phyloP scores from a whole-genome alignment of 53 echinoderm and acorn worm genomes.

The Paracentrotus lividus region DNA sequence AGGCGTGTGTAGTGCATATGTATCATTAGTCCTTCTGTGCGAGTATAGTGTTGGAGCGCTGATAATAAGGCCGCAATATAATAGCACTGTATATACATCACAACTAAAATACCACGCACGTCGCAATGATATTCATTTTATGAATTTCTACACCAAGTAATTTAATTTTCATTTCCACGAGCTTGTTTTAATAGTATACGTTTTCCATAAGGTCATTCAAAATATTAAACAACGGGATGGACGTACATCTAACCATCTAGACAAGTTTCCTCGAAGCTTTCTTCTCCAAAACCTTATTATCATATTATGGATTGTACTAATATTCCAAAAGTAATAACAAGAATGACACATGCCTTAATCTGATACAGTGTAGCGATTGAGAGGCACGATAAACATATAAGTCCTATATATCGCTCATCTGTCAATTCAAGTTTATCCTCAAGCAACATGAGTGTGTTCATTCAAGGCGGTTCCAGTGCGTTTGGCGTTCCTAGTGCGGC shows the following conservation, averaged over 20 bases:
- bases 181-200: background rate
- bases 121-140: background rate
- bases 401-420: background rate
- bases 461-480: background rate
- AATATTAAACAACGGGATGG: background rate
- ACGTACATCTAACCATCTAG: background rate
- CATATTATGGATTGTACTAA: background rate
- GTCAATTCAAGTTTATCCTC: background rate
- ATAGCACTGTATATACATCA: too few species aligned
- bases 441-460: background rate
- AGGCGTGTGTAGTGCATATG: too few species aligned
- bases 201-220: background rate
- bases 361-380: background rate
- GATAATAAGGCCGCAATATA: too few species aligned
- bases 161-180: background rate
- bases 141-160: background rate
- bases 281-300: background rate
- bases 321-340: background rate
- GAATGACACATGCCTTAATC: conserved; percentile 16
- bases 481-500: background rate
- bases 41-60: too few species aligned
- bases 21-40: too few species aligned
- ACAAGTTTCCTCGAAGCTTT: background rate
- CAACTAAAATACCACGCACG: too few species aligned
- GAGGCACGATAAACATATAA: conserved; percentile 13